Conservation (phyloP, 2,888 invertebrate genomes). For the Sphaerophoria rueppellii region DNA sequence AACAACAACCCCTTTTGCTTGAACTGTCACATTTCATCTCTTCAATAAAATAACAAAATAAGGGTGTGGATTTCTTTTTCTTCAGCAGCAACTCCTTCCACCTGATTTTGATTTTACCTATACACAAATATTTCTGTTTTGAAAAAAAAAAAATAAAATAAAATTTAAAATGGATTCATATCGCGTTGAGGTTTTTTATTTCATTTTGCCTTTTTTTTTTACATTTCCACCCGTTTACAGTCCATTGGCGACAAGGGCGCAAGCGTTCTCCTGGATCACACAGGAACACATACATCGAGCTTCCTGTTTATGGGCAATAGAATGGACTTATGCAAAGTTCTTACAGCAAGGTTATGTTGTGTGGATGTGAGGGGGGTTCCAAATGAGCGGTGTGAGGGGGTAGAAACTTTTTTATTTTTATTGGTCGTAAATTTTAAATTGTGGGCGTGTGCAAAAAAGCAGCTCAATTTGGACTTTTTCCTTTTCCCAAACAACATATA, state of each 20-base stretch:
- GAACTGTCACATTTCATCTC: neutral
- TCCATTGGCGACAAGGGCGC: constrained; percentile 70
- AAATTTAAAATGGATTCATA: constrained; percentile 72
- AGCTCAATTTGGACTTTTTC: constrained; percentile 31
- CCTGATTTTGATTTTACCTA: constrained; percentile 33
- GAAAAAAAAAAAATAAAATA: constrained; percentile 28
- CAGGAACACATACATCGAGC: constrained; percentile 36
- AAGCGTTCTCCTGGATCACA: constrained; percentile 65
- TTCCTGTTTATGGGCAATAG: constrained; percentile 59
- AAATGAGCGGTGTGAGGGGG: neutral
- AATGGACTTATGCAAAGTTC: constrained; percentile 74
- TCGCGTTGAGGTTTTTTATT: constrained; percentile 27
- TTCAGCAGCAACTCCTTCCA: neutral
- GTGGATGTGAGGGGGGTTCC: constrained; percentile 5
- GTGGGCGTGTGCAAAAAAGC: constrained; percentile 77
- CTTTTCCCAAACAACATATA: constrained; percentile 3
- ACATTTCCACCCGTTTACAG: constrained; percentile 47
- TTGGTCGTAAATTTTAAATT: constrained; percentile 80
- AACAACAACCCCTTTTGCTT: constrained; percentile 42
- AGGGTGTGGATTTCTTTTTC: constrained; percentile 33
- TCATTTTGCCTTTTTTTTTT: constrained; percentile 14
- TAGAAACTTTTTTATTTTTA: constrained; percentile 77
- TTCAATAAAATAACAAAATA: neutral
- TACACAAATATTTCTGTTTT: constrained; percentile 31
- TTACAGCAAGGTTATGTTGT: constrained; percentile 39